Conservation (phyloP, 2,888 invertebrate genomes). For the Chrysolina haemoptera region DNA sequence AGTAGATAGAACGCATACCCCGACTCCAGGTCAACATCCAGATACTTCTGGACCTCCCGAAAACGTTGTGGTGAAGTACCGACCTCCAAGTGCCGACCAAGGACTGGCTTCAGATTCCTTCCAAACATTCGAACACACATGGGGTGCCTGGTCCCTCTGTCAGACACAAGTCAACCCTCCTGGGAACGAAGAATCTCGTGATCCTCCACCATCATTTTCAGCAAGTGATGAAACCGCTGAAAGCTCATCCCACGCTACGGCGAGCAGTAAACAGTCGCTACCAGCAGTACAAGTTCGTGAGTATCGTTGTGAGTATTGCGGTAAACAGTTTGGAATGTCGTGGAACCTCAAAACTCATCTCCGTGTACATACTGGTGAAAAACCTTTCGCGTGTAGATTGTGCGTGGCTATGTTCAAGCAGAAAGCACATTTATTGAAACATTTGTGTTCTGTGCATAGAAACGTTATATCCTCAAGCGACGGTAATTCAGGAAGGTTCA, state of each 20-base stretch:
- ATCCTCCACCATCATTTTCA: constrained; percentile 63
- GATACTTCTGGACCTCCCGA: constrained; percentile 69
- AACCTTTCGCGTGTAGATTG: constrained; percentile 90
- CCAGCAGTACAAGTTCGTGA: constrained; percentile 77
- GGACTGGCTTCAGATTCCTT: constrained; percentile 72
- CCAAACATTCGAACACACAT: constrained; percentile 71
- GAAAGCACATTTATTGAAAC: constrained; percentile 89
- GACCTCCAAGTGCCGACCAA: constrained; percentile 81
- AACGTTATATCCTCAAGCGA: constrained; percentile 90
- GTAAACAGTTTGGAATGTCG: constrained; percentile 93
- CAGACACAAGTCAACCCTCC: constrained; percentile 75
- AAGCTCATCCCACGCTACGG: constrained; percentile 66
- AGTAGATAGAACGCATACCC: constrained; percentile 76
- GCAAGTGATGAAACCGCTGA: constrained; percentile 67
- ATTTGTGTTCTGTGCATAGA: constrained; percentile 90
- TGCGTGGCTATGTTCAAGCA: constrained; percentile 95
- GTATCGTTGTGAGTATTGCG: constrained; percentile 91
- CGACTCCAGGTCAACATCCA: constrained; percentile 71
- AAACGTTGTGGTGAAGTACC: constrained; percentile 75
- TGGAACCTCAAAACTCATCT: constrained; percentile 93
- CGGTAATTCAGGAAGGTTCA: constrained; percentile 82
- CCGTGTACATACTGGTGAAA: constrained; percentile 90
- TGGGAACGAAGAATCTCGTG: constrained; percentile 59
- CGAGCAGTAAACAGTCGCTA: constrained; percentile 65
- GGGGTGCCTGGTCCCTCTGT: constrained; percentile 79